Evolutionary conservation across 2,888 invertebrate genomes (phyloP), one percentile per base, ranked within the genome.

Genomic region (Dryocosmus kuriphilus): DNA sequence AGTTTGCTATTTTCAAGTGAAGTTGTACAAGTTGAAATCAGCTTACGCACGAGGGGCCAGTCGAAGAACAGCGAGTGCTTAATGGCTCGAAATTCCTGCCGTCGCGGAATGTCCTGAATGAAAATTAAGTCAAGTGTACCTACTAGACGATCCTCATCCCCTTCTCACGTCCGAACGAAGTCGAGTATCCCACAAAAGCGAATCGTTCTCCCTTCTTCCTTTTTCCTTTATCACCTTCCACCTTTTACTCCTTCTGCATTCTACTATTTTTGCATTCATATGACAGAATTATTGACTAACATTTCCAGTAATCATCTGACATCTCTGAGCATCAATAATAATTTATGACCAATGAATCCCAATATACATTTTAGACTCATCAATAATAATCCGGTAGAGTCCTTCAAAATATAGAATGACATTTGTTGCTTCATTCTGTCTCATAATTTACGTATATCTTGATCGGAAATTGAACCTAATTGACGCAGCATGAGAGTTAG

Each of bases 81-180:
- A 90, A 91, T 90, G 89, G 90, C 86, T 86, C 84, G 90, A 90
- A 89, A 91, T 90, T 91, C 89, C 90, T 86, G 82, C 84, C 86
- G 85, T 81, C 85, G 85, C 83, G 88, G 88, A 90, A 90, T 90
- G 89, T 85, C 84, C 83, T 87, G 89, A 91, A 91, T 91, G 90
- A 90, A 88, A 91, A 90, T 91, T 88, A 89, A 91, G 89, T 89
- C 87, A 85, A 88, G 86, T 80, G 77, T 77, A 78, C 78, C 74
- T 83, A 80, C 77, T 81, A 79, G 75, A 83, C 73, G 71, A 62
- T 75, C 73, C 62, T 65, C 63, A 62, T 30, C 51, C 77, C 62
- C 71, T 65, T 60, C 30, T 55, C 75, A 76, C 38, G 67, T 80
- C 80, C 77, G 79, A 79, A 80, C 76, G 75, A 81, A 78, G 75